phyloP scores from a whole-genome alignment of 2,797 vertebrate genomes.

The Diceros bicornis region DNA sequence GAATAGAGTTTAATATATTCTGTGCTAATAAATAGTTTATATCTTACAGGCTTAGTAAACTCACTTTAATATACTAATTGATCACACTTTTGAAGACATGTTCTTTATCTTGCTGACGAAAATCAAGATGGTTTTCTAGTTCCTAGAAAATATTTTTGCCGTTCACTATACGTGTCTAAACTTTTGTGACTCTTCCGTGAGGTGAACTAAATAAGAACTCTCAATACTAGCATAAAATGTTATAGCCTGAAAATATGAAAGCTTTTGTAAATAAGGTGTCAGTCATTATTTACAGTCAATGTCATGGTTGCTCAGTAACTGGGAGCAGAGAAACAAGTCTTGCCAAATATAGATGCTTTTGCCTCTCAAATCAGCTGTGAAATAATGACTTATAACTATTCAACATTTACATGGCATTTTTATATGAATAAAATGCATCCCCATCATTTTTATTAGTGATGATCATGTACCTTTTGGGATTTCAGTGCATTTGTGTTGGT shows the following conservation, averaged over 20 bases:
- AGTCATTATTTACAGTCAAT: conserved; percentile 65
- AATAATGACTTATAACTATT: conserved; percentile 64
- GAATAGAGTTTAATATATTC: neutral
- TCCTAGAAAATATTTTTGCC: conserved; percentile 26
- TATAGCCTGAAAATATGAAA: conserved; percentile 54
- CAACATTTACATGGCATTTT: conserved; percentile 43
- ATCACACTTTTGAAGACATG: neutral
- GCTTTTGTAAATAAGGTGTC: conserved; percentile 42
- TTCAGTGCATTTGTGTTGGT: conserved; percentile 21
- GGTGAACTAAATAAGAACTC: neutral
- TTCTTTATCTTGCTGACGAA: neutral
- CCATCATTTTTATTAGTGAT: conserved; percentile 52
- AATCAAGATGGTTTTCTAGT: neutral
- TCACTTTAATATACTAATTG: neutral
- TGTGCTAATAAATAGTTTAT: neutral
- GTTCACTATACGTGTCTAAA: conserved; percentile 11
- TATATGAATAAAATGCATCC: conserved; percentile 59
- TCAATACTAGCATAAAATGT: neutral
- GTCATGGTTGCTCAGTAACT: conserved; percentile 59
- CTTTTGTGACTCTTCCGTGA: neutral
- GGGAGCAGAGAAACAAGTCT: conserved; percentile 40
- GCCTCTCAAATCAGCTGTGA: conserved; percentile 66
- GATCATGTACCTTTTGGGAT: neutral
- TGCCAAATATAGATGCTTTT: conserved; percentile 51
- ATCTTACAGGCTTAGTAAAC: neutral